Conservation (phyloP, 2,113 vertebrate genomes). For the Sterrhoptilus dennistouni region DNA sequence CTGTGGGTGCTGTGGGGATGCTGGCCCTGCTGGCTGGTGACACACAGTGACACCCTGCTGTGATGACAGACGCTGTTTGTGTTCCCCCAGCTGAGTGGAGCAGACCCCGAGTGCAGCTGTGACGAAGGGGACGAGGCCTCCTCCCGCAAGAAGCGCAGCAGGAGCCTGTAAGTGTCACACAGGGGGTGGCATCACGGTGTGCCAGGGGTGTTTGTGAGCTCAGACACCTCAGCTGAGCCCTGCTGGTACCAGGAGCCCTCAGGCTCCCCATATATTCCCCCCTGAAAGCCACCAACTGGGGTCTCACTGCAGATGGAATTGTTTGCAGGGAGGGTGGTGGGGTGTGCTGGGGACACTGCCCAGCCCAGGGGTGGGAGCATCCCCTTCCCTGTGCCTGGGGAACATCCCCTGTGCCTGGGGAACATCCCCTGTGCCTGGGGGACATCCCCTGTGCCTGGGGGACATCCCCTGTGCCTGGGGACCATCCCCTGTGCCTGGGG, state of each 20-base stretch:
- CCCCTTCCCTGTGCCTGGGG: no score
- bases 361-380: neutral
- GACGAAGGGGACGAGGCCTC: slow-evolving; percentile 77
- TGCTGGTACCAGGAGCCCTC: neutral
- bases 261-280: rapidly evolving
- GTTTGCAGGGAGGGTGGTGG: neutral
- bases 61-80: neutral
- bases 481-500: no score
- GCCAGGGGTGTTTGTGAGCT: neutral
- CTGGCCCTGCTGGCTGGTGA: neutral
- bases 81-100: slow-evolving; percentile 78
- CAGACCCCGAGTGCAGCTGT: slow-evolving; percentile 79
- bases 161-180: slow-evolving; percentile 86
- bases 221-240: rapidly evolving
- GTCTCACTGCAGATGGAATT: neutral
- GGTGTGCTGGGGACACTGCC: rapidly evolving
- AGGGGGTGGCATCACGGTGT: neutral
- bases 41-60: neutral
- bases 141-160: slow-evolving; percentile 86
- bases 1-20: rapidly evolving
- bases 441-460: no score
- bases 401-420: no score
- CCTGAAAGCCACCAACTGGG: neutral
- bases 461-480: no score
- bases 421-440: no score